phyloP scores from a whole-genome alignment of 2,797 vertebrate genomes.

The Pangasius krempfi region DNA sequence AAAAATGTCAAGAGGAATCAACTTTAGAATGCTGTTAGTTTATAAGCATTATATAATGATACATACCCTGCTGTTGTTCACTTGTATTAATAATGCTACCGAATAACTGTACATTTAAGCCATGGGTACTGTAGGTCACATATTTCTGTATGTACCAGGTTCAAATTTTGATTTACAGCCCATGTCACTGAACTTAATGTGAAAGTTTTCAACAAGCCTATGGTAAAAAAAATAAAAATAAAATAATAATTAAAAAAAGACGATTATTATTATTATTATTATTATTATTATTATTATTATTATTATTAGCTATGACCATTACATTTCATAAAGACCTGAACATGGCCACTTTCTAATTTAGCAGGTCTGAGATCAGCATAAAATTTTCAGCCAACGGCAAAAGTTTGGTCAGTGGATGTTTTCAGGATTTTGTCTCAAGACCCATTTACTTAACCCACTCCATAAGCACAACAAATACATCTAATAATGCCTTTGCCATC shows the following conservation, averaged over 20 bases:
- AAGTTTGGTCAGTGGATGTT: neutral
- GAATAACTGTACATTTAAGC: neutral
- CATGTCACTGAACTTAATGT: neutral
- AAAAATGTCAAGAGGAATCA: neutral
- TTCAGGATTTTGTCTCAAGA: neutral
- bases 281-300: too few species aligned
- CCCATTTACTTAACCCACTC: neutral
- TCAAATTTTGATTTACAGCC: neutral
- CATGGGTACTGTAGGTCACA: neutral
- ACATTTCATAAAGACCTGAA: neutral
- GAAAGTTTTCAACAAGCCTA: neutral
- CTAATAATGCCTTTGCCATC: slow-evolving; percentile 53
- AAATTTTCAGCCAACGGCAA: neutral
- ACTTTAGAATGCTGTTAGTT: neutral
- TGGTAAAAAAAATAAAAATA: neutral
- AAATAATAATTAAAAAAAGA: too few species aligned
- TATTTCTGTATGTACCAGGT: neutral
- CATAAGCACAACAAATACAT: slow-evolving; percentile 27
- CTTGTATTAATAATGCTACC: neutral
- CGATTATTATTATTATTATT: too few species aligned
- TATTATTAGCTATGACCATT: neutral
- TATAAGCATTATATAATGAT: neutral
- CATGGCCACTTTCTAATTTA: neutral
- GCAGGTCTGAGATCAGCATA: neutral
- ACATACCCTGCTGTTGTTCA: neutral